Conservation (phyloP, 2,888 invertebrate genomes). For the Encarsia formosa region DNA sequence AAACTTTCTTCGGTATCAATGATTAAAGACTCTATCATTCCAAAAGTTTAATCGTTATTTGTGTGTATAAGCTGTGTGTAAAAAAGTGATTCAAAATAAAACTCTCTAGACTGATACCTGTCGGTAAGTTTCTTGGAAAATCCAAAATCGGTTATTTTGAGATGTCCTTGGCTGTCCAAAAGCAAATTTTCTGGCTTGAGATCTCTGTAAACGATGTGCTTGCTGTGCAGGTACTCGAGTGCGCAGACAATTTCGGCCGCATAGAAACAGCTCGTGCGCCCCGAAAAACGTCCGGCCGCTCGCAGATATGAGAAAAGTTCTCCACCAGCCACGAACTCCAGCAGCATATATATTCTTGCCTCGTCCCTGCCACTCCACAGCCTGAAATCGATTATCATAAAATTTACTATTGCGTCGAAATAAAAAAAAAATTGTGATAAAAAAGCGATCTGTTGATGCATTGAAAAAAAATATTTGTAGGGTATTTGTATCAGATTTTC, state of each 20-base stretch:
- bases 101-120: constrained; percentile 51
- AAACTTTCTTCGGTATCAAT: too few relatives aligned
- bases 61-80: not conserved
- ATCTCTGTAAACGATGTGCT: constrained; percentile 83
- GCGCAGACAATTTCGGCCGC: constrained; percentile 92
- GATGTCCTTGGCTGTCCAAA: constrained; percentile 86
- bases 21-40: too few relatives aligned
- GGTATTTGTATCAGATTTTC: too few relatives aligned
- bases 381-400: too few relatives aligned
- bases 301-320: constrained; percentile 94
- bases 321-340: constrained; percentile 95
- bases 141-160: constrained; percentile 97
- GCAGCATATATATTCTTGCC: constrained; percentile 90
- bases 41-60: too few relatives aligned
- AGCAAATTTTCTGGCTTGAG: constrained; percentile 93
- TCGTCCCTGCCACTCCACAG: constrained; percentile 90
- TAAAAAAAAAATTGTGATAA: too few relatives aligned
- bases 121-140: constrained; percentile 94
- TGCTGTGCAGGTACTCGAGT: constrained; percentile 87
- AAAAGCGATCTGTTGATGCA: too few relatives aligned
- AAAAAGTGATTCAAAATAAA: not conserved
- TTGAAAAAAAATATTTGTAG: too few relatives aligned
- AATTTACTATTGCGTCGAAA: too few relatives aligned
- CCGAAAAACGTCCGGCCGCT: constrained; percentile 85
- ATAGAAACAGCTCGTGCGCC: constrained; percentile 85